Evolutionary conservation across 2,797 vertebrate genomes (phyloP), one percentile per base, ranked within the genome.

Genomic region (Macropodus opercularis): DNA sequence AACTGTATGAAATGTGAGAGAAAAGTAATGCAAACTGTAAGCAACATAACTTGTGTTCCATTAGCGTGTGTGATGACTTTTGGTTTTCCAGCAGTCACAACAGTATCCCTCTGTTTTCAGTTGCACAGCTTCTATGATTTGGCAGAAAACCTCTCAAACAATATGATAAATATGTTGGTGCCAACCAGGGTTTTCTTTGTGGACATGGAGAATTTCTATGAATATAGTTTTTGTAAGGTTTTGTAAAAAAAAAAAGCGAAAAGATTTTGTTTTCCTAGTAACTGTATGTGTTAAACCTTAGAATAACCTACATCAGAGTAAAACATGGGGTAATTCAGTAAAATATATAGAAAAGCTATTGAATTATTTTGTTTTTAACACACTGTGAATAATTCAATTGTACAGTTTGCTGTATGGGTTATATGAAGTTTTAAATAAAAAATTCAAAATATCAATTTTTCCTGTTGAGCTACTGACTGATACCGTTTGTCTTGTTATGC

Each of bases 321-420:
- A 87, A 89, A 84, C 31, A 87, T 83, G 64, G 85, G 88, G 87
- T 72, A 72, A 72, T 67, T 79, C 72, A 77, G 79, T 66, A 47
- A 87, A 88, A 81, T 86, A 81, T 72, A 83, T 80, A 85, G 75
- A 87, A 83, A 84, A 84, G 82, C 81, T 88, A 88, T 90, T 83
- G 86, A 94, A 94, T 88, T 96, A 94, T 96, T 98, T 97, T 96
- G 92, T 96, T 97, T 96, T 96, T 94, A 94, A 96, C 93, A 96
- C 95, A 97, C 96, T 98, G 96, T 98, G 96, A 98, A 95, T 96
- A 96, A 95, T 95, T 94, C 80, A 95, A 96, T 95, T 98, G 95
- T 97, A 97, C 95, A 98, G 96, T 96, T 97, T 98, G 94, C 94
- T 96, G 95, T 98, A 96, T 96, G 95, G 92, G 94, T 97, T 94